phyloP scores from a whole-genome alignment of 2,888 invertebrate genomes.

The Drosophila mimica region DNA sequence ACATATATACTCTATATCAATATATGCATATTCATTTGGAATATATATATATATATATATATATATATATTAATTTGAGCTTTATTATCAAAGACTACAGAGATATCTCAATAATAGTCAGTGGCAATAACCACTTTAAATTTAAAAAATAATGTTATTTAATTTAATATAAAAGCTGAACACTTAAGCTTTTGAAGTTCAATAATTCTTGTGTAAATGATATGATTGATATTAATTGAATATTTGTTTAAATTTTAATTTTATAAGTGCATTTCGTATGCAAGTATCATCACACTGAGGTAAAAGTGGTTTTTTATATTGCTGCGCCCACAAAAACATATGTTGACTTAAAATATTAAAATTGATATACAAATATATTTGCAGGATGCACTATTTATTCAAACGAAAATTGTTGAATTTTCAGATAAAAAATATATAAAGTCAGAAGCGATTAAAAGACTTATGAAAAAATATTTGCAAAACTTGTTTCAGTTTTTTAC shows the following conservation, averaged over 20 bases:
- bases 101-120: not conserved
- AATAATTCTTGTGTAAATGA: not conserved
- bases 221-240: not conserved
- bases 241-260: not conserved
- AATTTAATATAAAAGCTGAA: not conserved
- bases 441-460: not conserved
- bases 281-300: not conserved
- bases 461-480: not conserved
- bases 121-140: not conserved
- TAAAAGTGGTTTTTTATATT: not conserved
- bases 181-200: not conserved
- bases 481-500: not conserved
- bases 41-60: too few relatives aligned
- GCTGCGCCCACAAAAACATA: not conserved
- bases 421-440: not conserved
- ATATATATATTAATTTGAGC: not conserved
- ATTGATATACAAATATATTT: not conserved
- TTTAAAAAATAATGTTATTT: not conserved
- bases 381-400: not conserved
- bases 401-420: not conserved
- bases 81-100: not conserved
- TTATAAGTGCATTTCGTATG: not conserved
- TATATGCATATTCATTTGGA: not conserved
- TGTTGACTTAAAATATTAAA: slow-evolving; percentile 1
- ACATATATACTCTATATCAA: not conserved